These are phyloP conservation scores for Tetramorium bicarinatum DNA, from an alignment of 2,888 invertebrate species.

Conservation along the genomic window DNA sequence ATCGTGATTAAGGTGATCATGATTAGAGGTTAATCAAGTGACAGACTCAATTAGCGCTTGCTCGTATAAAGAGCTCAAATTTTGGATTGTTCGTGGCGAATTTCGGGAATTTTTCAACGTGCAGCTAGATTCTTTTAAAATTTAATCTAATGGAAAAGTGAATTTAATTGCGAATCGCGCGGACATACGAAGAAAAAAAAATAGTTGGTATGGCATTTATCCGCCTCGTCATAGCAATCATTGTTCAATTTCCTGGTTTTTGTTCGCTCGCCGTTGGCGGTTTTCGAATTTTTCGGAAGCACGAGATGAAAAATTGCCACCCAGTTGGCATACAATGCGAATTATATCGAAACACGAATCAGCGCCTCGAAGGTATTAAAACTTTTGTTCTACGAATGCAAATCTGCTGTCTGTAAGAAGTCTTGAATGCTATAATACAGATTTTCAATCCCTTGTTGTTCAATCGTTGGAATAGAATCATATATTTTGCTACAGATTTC, in stretches of 20 bases:
- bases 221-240: conserved; percentile 53
- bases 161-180: conserved; percentile 46
- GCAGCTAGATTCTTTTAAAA: conserved; percentile 27
- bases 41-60: not conserved
- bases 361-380: not conserved
- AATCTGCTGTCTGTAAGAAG: not conserved
- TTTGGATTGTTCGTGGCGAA: not conserved
- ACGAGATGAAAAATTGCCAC: conserved; percentile 42
- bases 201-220: conserved; percentile 41
- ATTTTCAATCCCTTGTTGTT: not conserved
- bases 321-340: conserved; percentile 20
- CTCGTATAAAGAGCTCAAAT: not conserved
- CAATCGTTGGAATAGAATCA: not conserved
- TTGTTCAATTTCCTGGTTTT: conserved; percentile 51
- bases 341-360: conserved; percentile 45
- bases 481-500: not conserved
- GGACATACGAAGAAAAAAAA: conserved; percentile 25
- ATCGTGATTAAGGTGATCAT: not conserved
- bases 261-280: conserved; percentile 47
- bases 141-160: conserved; percentile 46
- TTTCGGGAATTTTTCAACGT: conserved; percentile 9
- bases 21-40: not conserved
- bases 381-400: conserved; percentile 1
- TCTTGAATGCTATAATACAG: too few relatives aligned
- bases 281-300: conserved; percentile 49